Conservation (phyloP, 2,797 vertebrate species). For the Sarcophilus harrisii region DNA sequence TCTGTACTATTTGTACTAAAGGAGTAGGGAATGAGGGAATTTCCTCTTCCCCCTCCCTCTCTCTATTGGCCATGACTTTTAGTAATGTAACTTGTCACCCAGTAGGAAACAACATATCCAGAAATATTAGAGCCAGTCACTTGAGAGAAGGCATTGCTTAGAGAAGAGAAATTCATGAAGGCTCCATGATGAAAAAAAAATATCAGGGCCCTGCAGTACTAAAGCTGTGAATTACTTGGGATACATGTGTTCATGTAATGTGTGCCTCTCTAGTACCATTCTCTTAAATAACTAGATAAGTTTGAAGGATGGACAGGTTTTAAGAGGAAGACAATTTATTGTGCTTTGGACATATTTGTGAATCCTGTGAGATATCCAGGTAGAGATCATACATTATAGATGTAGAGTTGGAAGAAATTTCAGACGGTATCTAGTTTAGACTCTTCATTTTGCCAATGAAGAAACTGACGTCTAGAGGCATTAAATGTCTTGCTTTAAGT, state of each 20-base stretch:
- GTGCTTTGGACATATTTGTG: background rate
- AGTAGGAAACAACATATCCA: background rate
- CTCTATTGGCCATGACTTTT: background rate
- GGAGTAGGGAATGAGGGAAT: background rate
- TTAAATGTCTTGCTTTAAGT: background rate
- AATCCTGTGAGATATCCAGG: background rate
- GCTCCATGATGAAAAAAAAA: background rate
- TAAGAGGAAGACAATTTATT: background rate
- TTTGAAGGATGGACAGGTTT: background rate
- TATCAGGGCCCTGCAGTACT: background rate
- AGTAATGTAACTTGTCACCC: background rate
- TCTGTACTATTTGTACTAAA: background rate
- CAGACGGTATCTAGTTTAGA: background rate
- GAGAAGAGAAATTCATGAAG: background rate
- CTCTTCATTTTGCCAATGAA: background rate
- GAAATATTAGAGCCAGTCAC: background rate
- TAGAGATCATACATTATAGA: background rate
- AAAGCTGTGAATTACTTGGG: background rate
- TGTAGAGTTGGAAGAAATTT: background rate
- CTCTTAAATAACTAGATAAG: background rate
- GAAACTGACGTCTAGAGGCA: background rate
- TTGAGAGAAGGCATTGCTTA: background rate
- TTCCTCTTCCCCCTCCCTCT: background rate
- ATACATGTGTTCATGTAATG: background rate
- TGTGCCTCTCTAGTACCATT: background rate